Conservation (phyloP, 2,113 vertebrate genomes). For the Hippocampus comes region DNA sequence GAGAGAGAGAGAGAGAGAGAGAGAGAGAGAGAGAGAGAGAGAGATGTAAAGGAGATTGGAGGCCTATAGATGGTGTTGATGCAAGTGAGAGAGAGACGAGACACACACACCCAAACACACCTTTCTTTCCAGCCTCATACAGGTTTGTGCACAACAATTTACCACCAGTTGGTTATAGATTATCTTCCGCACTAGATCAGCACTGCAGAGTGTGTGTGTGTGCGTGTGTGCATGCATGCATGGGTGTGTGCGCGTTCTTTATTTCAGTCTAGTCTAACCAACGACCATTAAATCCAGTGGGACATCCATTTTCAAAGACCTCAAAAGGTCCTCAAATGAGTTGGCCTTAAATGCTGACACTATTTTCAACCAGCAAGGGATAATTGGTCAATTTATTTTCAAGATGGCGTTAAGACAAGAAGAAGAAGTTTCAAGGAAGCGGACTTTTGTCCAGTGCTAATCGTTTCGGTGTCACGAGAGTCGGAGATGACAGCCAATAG, state of each 20-base stretch:
- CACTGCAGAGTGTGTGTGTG: constrained; percentile 6
- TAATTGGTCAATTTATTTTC: neutral
- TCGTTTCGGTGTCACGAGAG: neutral
- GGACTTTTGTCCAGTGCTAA: neutral
- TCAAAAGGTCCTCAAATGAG: neutral
- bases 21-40: neutral
- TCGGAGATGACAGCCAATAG: neutral
- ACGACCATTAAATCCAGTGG: neutral
- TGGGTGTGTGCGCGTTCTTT: neutral
- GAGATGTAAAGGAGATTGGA: constrained; percentile 24
- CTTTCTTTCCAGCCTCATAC: constrained; percentile 5
- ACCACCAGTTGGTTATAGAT: constrained; percentile 27
- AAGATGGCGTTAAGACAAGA: neutral
- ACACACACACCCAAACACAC: constrained; percentile 21
- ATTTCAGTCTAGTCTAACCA: neutral
- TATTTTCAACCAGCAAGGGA: neutral
- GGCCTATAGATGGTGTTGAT: constrained; percentile 21
- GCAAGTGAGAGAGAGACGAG: constrained; percentile 32
- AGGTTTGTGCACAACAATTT: constrained; percentile 36
- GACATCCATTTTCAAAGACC: neutral
- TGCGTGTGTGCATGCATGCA: neutral
- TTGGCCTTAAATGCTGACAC: neutral
- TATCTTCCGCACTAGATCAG: constrained; percentile 33
- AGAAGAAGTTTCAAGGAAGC: neutral
- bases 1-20: neutral